Conservation (phyloP, 2,888 invertebrate genomes). For the Kuschelorhynchus macadamiae region DNA sequence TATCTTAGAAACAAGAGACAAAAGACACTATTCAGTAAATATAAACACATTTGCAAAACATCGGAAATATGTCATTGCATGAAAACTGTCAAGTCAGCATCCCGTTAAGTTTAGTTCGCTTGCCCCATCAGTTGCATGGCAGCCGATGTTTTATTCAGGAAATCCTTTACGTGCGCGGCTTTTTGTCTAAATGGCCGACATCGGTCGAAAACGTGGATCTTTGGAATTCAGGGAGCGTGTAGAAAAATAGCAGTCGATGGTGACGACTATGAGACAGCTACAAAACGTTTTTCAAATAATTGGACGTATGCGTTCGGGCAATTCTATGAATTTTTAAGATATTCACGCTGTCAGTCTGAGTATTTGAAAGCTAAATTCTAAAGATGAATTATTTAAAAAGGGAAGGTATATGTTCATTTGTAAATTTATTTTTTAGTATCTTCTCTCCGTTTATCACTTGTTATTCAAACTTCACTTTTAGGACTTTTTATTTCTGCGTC, state of each 20-base stretch:
- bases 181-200: conserved; percentile 45
- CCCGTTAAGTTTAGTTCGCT: conserved; percentile 34
- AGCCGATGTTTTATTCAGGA: conserved; percentile 47
- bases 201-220: conserved; percentile 53
- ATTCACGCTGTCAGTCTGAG: too few species aligned
- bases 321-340: too few species aligned
- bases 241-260: conserved; percentile 19
- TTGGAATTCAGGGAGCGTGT: conserved; percentile 57
- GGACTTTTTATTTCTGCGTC: too few species aligned
- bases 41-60: conserved; percentile 22
- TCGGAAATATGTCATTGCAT: conserved; percentile 24
- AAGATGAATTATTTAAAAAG: too few species aligned
- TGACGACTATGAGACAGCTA: conserved; percentile 17
- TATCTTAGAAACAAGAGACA: too few species aligned
- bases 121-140: conserved; percentile 41
- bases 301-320: too few species aligned
- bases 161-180: conserved; percentile 41
- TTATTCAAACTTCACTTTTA: too few species aligned
- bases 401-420: too few species aligned
- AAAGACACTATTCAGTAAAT: conserved; percentile 16
- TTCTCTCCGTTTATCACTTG: too few species aligned
- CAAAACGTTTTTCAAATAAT: neutral
- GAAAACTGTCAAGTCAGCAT: conserved; percentile 45
- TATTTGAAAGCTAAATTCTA: too few species aligned
- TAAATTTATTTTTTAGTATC: too few species aligned